Evolutionary conservation across 2,113 vertebrate species (phyloP).

Genomic region (Laticauda colubrina): DNA sequence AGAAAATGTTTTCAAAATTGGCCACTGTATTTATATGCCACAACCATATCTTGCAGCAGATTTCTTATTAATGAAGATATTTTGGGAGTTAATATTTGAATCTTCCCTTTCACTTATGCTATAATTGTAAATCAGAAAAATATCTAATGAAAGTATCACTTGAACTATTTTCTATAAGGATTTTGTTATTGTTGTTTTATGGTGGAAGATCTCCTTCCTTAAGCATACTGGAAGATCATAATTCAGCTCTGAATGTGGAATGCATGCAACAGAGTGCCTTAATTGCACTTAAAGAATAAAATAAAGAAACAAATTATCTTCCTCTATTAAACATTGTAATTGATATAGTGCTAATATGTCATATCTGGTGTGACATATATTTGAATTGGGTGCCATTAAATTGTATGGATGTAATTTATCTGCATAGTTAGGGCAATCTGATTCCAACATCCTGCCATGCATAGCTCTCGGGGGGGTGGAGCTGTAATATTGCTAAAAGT

Average conservation of each 20-base stretch:
- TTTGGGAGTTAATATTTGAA: not conserved
- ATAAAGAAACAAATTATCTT: not conserved
- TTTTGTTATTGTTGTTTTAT: not conserved
- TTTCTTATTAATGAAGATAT: not conserved
- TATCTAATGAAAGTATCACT: not conserved
- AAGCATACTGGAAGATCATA: too few species aligned
- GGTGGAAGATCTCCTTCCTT: not conserved
- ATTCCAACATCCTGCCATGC: not conserved
- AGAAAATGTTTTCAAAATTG: not conserved
- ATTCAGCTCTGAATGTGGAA: too few species aligned
- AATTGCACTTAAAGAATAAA: too few species aligned
- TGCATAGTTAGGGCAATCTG: not conserved
- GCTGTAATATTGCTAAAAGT: not conserved
- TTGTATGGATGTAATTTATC: not conserved
- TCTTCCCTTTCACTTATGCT: not conserved
- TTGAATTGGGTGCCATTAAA: not conserved
- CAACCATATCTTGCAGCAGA: not conserved
- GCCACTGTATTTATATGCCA: not conserved
- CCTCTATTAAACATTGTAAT: not conserved
- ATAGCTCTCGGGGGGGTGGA: not conserved
- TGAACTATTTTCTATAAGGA: not conserved
- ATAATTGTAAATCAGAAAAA: not conserved
- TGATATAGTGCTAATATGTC: not conserved
- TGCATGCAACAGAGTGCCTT: too few species aligned
- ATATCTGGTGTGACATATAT: not conserved